Conservation (phyloP, 2,113 vertebrate genomes). For the Scytalopus superciliaris region DNA sequence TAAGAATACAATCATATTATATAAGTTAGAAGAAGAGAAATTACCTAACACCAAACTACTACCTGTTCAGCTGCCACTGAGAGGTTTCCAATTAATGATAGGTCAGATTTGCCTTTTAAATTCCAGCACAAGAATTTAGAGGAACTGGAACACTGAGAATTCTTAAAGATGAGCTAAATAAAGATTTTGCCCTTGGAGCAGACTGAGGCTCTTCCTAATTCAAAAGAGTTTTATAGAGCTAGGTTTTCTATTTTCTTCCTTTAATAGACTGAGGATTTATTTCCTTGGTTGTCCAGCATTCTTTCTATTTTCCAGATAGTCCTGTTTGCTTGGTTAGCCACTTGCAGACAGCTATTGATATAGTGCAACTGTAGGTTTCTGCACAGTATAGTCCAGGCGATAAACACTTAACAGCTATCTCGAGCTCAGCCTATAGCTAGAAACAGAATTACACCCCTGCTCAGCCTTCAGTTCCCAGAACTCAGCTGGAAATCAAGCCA, state of each 20-base stretch:
- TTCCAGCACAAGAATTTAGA: not conserved
- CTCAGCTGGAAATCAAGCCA: not conserved
- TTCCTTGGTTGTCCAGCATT: not conserved
- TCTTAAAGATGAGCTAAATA: not conserved
- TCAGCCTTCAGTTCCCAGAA: not conserved
- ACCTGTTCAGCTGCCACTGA: not conserved
- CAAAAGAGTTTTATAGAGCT: not conserved
- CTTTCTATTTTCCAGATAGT: not conserved
- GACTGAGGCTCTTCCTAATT: not conserved
- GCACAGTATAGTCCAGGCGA: not conserved
- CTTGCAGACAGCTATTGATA: not conserved
- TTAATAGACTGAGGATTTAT: slow-evolving; percentile 44
- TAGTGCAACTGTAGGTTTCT: not conserved
- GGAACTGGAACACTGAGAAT: not conserved
- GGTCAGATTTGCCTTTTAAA: not conserved
- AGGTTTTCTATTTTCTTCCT: slow-evolving; percentile 17
- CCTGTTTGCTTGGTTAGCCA: not conserved
- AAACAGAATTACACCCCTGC: not conserved
- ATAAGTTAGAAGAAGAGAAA: not conserved
- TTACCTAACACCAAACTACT: not conserved
- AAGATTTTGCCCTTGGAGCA: not conserved
- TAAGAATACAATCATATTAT: not conserved
- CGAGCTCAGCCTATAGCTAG: not conserved
- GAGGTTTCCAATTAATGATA: not conserved
- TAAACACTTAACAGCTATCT: not conserved